Base-by-base conservation (phyloP, 2,113 vertebrate species). In the Pygoscelis adeliae region DNA sequence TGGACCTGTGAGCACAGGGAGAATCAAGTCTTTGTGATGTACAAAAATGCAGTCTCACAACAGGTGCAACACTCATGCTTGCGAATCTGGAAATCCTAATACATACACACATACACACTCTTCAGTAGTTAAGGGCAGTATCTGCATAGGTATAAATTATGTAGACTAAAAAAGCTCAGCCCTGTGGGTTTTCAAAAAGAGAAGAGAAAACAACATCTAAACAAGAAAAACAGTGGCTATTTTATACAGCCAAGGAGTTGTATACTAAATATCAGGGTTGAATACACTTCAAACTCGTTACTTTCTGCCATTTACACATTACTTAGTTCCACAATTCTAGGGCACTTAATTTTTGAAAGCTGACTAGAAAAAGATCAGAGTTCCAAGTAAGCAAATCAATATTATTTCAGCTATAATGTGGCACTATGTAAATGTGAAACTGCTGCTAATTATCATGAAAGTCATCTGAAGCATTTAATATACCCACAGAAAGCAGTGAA, bases 1-100 rank as follows among this genome's bases (percentile, higher is more conserved):
- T 0, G 99, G 98, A 44, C 99, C 99, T 99, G 91, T 2, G 55
- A 73, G 70, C 65, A 93, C 20, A 95, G 67, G 67, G 61, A 83
- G 34, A 89, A 81, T 49, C 55, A 61, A 62, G 34, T 42, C 30
- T 72, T 42, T 13, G 56, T 23, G 53, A 63, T 21, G 36, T 30
- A 73, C 38, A 59, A 30, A 79, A 40, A 46, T 10, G 10, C 59
- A 79, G 20, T 58, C 30, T 47, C 59, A 27, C 44, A 82, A 38
- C 4, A 42, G 46, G 19, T 61, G 15, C 67, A 29, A 34, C 9
- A 5, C n/a, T 56, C 1, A 0, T 34, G 27, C 40, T 81, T 18
- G 23, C 1, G 0, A 46, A 29, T 49, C 26, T 47, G 79, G 69
- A 90, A 73, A 89, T 52, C 13, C 58, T 11, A 42, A 36, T 9